These are phyloP conservation scores for Thalassaphorura encarpata DNA, from an alignment of 1,140 invertebrate genomes.

Conservation along the genomic window DNA sequence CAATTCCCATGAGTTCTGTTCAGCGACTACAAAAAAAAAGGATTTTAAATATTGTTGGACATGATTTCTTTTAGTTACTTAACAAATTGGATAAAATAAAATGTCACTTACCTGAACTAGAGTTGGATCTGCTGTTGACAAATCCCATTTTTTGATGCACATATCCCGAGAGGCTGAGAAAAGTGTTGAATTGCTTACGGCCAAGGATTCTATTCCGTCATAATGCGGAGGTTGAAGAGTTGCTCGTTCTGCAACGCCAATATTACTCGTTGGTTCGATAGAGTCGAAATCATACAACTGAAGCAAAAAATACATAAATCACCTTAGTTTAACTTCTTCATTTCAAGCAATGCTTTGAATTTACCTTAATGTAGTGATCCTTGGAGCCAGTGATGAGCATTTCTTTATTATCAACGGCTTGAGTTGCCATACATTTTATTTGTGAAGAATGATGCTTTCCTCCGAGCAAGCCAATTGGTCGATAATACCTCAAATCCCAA, in stretches of 20 bases:
- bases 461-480: slow-evolving; percentile 58
- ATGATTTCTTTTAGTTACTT: too few species aligned
- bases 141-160: slow-evolving; percentile 80
- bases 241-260: too few species aligned
- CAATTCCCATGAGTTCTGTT: slow-evolving; percentile 84
- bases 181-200: slow-evolving; percentile 51
- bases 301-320: too few species aligned
- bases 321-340: too few species aligned
- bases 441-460: slow-evolving; percentile 78
- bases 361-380: slow-evolving; percentile 66
- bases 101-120: too few species aligned
- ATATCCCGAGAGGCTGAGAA: slow-evolving; percentile 79
- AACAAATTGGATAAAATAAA: too few species aligned
- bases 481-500: slow-evolving; percentile 70
- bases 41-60: too few species aligned
- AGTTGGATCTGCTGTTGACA: too few species aligned
- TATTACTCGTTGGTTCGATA: slow-evolving; percentile 4
- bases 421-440: slow-evolving; percentile 71
- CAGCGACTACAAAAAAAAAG: slow-evolving; percentile 48
- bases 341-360: not conserved
- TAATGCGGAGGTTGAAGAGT: slow-evolving; percentile 81
- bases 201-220: slow-evolving; percentile 74
- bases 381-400: slow-evolving; percentile 71
- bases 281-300: too few species aligned
- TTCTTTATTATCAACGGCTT: slow-evolving; percentile 48